Conservation (phyloP, 2,888 invertebrate species). For the Heliconius cydno region DNA sequence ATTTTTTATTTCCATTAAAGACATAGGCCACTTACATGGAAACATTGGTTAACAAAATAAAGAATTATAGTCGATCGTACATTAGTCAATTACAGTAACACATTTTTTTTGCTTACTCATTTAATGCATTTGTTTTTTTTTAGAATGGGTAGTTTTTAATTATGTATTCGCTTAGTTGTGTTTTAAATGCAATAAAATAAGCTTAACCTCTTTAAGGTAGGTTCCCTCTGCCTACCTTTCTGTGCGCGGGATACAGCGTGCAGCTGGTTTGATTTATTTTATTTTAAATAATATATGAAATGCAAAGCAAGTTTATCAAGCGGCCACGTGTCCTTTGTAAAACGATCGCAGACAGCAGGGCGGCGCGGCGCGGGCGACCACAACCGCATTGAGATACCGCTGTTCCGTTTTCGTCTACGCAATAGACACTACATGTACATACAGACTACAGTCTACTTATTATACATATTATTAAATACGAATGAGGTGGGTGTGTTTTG, state of each 20-base stretch:
- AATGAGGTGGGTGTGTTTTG: not conserved
- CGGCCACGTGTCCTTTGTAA: constrained; percentile 54
- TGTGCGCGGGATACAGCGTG: not conserved
- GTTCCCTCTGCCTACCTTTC: not conserved
- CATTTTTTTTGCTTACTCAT: too few species aligned
- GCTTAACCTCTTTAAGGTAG: too few species aligned
- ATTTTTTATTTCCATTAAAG: too few species aligned
- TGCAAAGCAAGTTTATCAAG: not conserved
- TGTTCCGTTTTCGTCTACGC: constrained; percentile 24
- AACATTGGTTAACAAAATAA: too few species aligned
- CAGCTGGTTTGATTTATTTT: not conserved
- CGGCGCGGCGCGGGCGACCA: constrained; percentile 52
- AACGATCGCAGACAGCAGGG: constrained; percentile 64
- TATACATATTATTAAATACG: not conserved
- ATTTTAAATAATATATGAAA: not conserved
- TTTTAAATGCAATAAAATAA: too few species aligned
- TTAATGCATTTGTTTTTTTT: too few species aligned
- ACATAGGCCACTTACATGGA: too few species aligned
- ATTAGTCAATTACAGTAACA: too few species aligned
- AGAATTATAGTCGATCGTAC: too few species aligned
- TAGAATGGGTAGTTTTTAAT: too few species aligned
- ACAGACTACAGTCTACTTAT: not conserved
- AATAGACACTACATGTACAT: constrained; percentile 2
- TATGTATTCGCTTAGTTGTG: too few species aligned
- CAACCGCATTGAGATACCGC: constrained; percentile 52